These are phyloP conservation scores for Xiphorhynchus erythropygius DNA, from an alignment of 2,797 vertebrate species.

Conservation along the genomic window DNA sequence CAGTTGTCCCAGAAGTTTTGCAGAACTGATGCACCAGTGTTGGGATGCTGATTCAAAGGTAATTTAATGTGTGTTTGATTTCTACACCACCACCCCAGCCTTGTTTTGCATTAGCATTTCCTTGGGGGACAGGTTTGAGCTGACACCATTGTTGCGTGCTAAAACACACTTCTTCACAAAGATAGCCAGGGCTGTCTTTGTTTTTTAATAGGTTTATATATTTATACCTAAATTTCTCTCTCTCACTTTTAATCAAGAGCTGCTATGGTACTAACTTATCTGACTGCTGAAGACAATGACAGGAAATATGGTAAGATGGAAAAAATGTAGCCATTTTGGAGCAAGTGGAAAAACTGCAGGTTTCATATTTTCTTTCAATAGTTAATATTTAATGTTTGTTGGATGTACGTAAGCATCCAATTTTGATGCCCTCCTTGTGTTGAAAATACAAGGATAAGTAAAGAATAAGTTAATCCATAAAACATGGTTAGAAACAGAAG, in stretches of 20 bases:
- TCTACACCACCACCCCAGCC: not conserved
- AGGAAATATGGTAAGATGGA: not conserved
- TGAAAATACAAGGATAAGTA: not conserved
- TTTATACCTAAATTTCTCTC: not conserved
- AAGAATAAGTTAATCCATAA: not conserved
- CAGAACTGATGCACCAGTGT: conserved; percentile 90
- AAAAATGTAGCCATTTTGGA: not conserved
- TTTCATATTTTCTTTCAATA: not conserved
- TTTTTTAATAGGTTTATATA: not conserved
- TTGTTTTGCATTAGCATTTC: not conserved
- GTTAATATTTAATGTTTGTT: not conserved
- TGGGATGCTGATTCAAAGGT: conserved; percentile 93
- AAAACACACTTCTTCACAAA: not conserved
- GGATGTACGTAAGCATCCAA: not conserved
- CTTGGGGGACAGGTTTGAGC: not conserved
- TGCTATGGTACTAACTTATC: not conserved
- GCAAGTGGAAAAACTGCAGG: not conserved
- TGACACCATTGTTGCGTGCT: not conserved
- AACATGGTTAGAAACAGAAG: not conserved
- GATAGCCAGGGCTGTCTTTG: not conserved
- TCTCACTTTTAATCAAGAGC: not conserved
- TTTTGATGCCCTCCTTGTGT: not conserved
- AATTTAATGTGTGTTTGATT: conserved; percentile 40
- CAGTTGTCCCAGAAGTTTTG: conserved; percentile 93
- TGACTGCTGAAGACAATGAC: not conserved